Evolutionary conservation across 2,797 vertebrate genomes (phyloP), one percentile per base, ranked within the genome.

Genomic region (Hylomyscus alleni): DNA sequence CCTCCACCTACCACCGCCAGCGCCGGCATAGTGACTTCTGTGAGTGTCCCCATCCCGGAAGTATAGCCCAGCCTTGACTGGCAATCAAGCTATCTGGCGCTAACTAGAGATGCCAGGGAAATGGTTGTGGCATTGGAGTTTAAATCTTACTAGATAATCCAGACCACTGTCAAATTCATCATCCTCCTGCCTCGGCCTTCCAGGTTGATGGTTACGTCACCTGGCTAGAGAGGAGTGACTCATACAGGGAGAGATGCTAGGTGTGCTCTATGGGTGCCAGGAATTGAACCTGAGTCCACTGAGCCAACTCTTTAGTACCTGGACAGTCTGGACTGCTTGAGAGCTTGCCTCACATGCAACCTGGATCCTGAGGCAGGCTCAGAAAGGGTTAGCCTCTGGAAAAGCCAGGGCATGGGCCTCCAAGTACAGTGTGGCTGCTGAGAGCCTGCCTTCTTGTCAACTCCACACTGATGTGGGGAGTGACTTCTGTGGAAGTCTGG

Each of bases 21-120:
- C 99, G 99, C 87, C 98, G 99, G 95, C 99, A 99, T 98, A 99
- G 99, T 9, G 99, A 99, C 98, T 99, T 99, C 99, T 99, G 99
- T 99, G 98, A 99, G 99, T 98, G 47, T 4, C 24, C 52, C 12
- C 7, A n/a, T 3, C n/a, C 50, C 54, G 0, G 22, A 26, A 29
- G 67, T 19, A 1, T 29, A 19, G 47, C 52, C 69, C 69, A 86
- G n/a, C 22, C 14, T 54, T 40, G n/a, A 58, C 54, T 54, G 50
- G 11, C 44, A 13, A 1, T 47, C 60, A 22, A n/a, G 31, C 83
- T 34, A 58, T 20, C 54, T 14, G 54, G 34, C 2, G 22, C 54
- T 29, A 22, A 8, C 84, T 54, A 10, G 22, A 40, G 85, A 19
- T 29, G 67, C 50, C 34, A 54, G 50, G 24, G n/a, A 40, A 37